Conservation (phyloP, 2,888 invertebrate species). For the Synanthedon andrenaeformis region DNA sequence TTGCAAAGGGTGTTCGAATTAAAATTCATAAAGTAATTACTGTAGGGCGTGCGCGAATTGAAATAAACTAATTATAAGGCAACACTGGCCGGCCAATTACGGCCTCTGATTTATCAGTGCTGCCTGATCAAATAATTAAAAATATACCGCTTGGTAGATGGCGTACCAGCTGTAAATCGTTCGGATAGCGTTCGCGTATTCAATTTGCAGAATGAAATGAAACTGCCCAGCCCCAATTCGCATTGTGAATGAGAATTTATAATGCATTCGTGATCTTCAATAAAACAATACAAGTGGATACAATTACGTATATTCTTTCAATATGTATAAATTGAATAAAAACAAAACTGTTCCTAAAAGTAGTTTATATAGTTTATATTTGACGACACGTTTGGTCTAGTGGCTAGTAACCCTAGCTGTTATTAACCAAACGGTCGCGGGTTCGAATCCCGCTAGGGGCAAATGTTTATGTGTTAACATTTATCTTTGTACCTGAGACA, state of each 20-base stretch:
- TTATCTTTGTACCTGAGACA: too few relatives aligned
- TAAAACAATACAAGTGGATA: conserved; percentile 3
- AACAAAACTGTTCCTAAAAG: too few relatives aligned
- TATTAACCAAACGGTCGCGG: too few relatives aligned
- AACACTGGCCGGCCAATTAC: conserved; percentile 46
- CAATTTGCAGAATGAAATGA: conserved; percentile 49
- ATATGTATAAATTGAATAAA: background rate
- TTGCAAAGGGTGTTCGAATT: conserved; percentile 23
- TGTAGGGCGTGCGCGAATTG: conserved; percentile 36
- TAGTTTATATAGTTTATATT: too few relatives aligned
- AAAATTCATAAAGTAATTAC: conserved; percentile 48
- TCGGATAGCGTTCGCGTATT: conserved; percentile 30
- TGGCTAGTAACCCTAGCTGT: too few relatives aligned
- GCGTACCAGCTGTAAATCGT: conserved; percentile 35
- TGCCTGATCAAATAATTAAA: conserved; percentile 67
- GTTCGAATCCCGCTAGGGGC: too few relatives aligned
- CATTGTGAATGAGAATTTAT: conserved; percentile 27
- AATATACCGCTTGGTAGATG: conserved; percentile 42
- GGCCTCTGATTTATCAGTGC: conserved; percentile 53
- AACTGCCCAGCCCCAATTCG: conserved; percentile 24
- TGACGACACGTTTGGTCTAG: too few relatives aligned
- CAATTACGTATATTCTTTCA: background rate
- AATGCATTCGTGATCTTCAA: conserved; percentile 15
- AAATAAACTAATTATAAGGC: conserved; percentile 53
- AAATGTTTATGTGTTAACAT: too few relatives aligned